Conservation (phyloP, 1,140 invertebrate species). For the Copidosoma floridanum region DNA sequence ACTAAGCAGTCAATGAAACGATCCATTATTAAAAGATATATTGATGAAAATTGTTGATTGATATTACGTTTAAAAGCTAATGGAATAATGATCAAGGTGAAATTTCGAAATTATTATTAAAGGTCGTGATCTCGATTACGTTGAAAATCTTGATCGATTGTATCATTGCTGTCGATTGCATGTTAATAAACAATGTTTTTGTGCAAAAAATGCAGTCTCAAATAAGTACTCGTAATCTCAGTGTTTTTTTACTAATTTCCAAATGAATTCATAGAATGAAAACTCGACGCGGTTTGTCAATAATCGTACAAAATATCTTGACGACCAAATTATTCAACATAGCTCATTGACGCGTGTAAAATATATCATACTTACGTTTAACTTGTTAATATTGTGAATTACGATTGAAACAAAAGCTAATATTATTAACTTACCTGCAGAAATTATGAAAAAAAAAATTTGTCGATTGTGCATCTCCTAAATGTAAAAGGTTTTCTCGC, state of each 20-base stretch:
- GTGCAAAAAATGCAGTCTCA: no score
- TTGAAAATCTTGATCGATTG: slow-evolving; percentile 15
- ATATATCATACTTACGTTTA: no score
- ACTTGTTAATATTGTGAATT: slow-evolving; percentile 22
- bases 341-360: no score
- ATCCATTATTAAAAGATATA: neutral
- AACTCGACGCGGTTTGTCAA: slow-evolving; percentile 4
- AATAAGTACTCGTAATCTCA: slow-evolving; percentile 30
- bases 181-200: slow-evolving; percentile 26
- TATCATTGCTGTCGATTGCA: slow-evolving; percentile 14
- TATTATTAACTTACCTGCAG: slow-evolving; percentile 31
- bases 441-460: slow-evolving; percentile 50
- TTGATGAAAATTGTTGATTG: no score
- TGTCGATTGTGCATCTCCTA: slow-evolving; percentile 41
- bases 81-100: no score
- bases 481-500: slow-evolving; percentile 17
- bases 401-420: slow-evolving; percentile 7
- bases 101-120: no score
- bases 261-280: neutral
- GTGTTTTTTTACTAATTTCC: slow-evolving; percentile 24
- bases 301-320: slow-evolving; percentile 10
- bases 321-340: no score
- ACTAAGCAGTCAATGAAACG: slow-evolving; percentile 19
- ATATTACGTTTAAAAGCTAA: no score
- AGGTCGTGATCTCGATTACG: no score